phyloP scores from a whole-genome alignment of 2,888 invertebrate genomes.

The Adineta ricciae region DNA sequence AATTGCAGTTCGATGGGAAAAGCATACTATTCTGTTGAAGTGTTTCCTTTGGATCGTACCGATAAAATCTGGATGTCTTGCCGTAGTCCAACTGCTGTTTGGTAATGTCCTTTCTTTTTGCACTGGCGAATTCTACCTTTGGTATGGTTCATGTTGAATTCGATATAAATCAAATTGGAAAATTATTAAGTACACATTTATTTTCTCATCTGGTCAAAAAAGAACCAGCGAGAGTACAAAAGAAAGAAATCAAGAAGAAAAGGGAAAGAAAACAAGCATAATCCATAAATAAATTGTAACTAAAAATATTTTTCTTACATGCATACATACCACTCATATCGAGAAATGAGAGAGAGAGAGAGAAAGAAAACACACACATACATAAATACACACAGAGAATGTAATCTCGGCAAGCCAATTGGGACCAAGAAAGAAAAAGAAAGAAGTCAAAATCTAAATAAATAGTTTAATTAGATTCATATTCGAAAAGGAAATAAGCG shows the following conservation, averaged over 20 bases:
- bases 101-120: too few relatives aligned
- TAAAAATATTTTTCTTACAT: conserved; percentile 12
- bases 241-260: background rate
- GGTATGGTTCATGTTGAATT: too few relatives aligned
- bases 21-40: too few relatives aligned
- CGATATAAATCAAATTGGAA: background rate
- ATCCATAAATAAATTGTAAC: conserved; percentile 15
- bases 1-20: background rate
- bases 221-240: background rate
- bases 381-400: background rate
- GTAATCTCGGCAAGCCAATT: background rate
- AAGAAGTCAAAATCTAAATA: background rate
- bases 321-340: background rate
- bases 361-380: background rate
- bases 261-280: conserved; percentile 15
- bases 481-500: background rate
- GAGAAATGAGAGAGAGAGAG: background rate
- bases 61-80: too few relatives aligned
- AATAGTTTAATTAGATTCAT: background rate
- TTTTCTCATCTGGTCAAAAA: conserved; percentile 6
- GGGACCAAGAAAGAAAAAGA: background rate
- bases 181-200: conserved; percentile 7
- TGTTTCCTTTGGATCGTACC: too few relatives aligned
- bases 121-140: too few relatives aligned
- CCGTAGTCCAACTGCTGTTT: too few relatives aligned